Base-by-base conservation (phyloP, 2,797 vertebrate species). In the Miichthys miiuy region DNA sequence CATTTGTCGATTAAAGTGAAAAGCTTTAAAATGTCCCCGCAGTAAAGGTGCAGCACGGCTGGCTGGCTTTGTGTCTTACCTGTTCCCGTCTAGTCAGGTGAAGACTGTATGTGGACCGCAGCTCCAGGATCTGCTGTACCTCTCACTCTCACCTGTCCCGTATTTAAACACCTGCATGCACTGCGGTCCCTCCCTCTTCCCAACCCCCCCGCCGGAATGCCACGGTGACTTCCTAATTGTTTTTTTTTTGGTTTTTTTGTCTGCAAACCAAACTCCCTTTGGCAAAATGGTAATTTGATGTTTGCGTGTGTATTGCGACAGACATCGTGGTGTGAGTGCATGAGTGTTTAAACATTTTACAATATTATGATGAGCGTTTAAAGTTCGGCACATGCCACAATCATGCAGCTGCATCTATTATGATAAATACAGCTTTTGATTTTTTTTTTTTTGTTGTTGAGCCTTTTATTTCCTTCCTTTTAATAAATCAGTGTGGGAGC, bases 121-220 rank as follows among this genome's bases (percentile, higher is more conserved):
- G 74, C 72, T 89, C 70, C 77, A 62, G 73, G 80, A 88, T 81
- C 68, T 89, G 81, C 77, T 86, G 84, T 82, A 50, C 10, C 58
- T 84, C 14, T 38, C n/a, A 6, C 52, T 68, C 84, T 87, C 82
- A 92, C 88, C 91, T 88, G 84, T 25, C 48, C 34, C 1, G 3
- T 75, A 87, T 95, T 96, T 95, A 96, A 95, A 88, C 87, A 92
- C 89, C 88, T 87, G 88, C 25, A 9, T 70, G 75, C 46, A 13
- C 57, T 62, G 75, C 1, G 20, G 81, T 1, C 88, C 88, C 89
- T 71, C 88, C 94, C 84, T 48, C 70, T 38, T 13, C 58, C 60
- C 60, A 41, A 8, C 56, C 34, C 72, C 27, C 18, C 1, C 4
- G 1, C 21, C 8, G 72, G 82, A 93, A 92, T 87, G 81, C 52